These are phyloP conservation scores for Stenodera caucasica DNA, from an alignment of 2,888 invertebrate species.

Conservation along the genomic window DNA sequence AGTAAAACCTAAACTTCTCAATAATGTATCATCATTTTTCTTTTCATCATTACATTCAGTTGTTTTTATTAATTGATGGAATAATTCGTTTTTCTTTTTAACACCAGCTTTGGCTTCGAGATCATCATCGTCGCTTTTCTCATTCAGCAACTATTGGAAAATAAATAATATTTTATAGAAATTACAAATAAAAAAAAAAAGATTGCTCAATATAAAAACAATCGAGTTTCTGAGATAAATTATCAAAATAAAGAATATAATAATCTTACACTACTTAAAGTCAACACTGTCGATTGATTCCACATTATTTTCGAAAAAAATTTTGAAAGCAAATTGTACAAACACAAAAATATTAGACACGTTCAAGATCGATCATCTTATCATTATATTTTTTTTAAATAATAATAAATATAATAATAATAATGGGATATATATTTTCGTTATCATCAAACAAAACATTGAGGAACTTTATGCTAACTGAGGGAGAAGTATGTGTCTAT, in stretches of 20 bases:
- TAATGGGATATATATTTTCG: slow-evolving; percentile 21
- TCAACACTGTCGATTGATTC: slow-evolving; percentile 6
- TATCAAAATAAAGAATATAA: slow-evolving; percentile 11
- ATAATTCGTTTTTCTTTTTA: slow-evolving; percentile 65
- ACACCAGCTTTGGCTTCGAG: slow-evolving; percentile 62
- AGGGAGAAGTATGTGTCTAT: slow-evolving; percentile 33
- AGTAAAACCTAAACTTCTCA: slow-evolving; percentile 62
- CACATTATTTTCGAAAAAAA: neutral
- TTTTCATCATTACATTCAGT: slow-evolving; percentile 56
- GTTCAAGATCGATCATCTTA: neutral
- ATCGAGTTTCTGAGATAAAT: slow-evolving; percentile 7
- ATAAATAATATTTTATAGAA: slow-evolving; percentile 6
- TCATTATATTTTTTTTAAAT: too few species aligned
- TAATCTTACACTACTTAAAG: slow-evolving; percentile 16
- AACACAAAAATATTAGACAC: neutral
- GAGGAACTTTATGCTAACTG: slow-evolving; percentile 36
- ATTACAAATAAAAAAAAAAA: neutral
- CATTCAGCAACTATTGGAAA: slow-evolving; percentile 71
- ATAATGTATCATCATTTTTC: slow-evolving; percentile 58
- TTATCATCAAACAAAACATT: slow-evolving; percentile 30
- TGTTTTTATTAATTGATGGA: slow-evolving; percentile 63
- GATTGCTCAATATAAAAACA: neutral
- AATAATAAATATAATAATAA: too few species aligned
- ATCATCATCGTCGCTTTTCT: slow-evolving; percentile 81
- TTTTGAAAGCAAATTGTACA: neutral